phyloP scores from a whole-genome alignment of 2,113 vertebrate species.

The Fukomys damarensis region DNA sequence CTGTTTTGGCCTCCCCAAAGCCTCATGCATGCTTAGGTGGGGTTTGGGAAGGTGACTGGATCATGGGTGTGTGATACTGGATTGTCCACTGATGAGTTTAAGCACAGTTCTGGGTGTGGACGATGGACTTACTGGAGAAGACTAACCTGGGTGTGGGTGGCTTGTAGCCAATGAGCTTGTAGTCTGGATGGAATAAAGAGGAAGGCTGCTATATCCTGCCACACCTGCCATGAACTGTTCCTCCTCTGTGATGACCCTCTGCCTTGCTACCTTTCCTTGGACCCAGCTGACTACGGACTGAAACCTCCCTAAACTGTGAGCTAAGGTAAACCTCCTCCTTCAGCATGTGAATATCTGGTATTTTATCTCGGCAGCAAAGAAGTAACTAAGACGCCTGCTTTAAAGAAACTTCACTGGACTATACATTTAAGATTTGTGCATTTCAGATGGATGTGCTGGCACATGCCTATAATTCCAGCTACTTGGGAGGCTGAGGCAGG shows the following conservation, averaged over 20 bases:
- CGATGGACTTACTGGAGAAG: background rate
- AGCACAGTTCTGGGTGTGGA: background rate
- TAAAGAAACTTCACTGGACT: background rate
- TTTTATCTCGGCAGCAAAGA: background rate
- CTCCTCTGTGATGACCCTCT: background rate
- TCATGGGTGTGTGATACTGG: background rate
- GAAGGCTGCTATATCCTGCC: background rate
- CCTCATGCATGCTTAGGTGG: background rate
- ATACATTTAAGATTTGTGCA: background rate
- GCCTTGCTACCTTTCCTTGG: background rate
- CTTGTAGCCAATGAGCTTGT: background rate
- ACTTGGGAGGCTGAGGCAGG: background rate
- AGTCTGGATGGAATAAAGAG: background rate
- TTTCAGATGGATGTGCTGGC: background rate
- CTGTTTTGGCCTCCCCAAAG: background rate
- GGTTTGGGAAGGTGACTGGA: background rate
- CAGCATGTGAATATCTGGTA: background rate
- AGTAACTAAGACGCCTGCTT: background rate
- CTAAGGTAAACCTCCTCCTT: background rate
- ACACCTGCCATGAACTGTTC: background rate
- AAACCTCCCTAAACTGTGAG: background rate
- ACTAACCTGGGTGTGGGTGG: background rate
- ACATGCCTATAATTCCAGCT: background rate
- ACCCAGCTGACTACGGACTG: background rate
- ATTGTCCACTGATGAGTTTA: background rate